phyloP scores from a whole-genome alignment of 1,140 invertebrate genomes.

The Drosophila burlai region DNA sequence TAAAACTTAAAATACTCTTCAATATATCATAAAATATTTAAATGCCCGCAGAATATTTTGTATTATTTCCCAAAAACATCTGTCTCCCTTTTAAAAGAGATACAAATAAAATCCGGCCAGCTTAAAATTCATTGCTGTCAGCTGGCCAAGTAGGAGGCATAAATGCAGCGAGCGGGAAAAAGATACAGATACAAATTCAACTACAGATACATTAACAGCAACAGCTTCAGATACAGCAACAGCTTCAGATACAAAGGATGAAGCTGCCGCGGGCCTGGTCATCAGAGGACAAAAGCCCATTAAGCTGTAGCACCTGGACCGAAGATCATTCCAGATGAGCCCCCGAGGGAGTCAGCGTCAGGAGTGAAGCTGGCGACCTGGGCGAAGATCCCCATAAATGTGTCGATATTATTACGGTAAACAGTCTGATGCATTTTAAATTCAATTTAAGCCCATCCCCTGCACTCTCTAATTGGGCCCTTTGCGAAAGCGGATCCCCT shows the following conservation, averaged over 20 bases:
- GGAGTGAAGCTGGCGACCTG: no score
- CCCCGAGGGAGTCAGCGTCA: slow-evolving; percentile 5
- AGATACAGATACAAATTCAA: slow-evolving; percentile 16
- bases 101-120: slow-evolving; percentile 42
- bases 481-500: slow-evolving; percentile 54
- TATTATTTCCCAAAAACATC: slow-evolving; percentile 8
- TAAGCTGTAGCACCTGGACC: slow-evolving; percentile 77
- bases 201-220: not conserved
- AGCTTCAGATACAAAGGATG: slow-evolving; percentile 6
- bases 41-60: not conserved
- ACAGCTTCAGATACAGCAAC: slow-evolving; percentile 10
- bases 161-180: not conserved
- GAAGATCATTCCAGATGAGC: slow-evolving; percentile 34
- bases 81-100: not conserved
- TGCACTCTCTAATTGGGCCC: slow-evolving; percentile 68
- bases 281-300: slow-evolving; percentile 71
- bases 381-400: slow-evolving; percentile 61
- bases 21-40: not conserved
- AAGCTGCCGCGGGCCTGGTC: slow-evolving; percentile 38
- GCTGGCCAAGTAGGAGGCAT: slow-evolving; percentile 17
- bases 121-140: slow-evolving; percentile 20
- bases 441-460: slow-evolving; percentile 73
- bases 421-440: slow-evolving; percentile 81
- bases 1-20: not conserved
- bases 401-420: slow-evolving; percentile 83